Evolutionary conservation across 2,797 vertebrate species (phyloP).

Genomic region (Gambelia wislizenii): DNA sequence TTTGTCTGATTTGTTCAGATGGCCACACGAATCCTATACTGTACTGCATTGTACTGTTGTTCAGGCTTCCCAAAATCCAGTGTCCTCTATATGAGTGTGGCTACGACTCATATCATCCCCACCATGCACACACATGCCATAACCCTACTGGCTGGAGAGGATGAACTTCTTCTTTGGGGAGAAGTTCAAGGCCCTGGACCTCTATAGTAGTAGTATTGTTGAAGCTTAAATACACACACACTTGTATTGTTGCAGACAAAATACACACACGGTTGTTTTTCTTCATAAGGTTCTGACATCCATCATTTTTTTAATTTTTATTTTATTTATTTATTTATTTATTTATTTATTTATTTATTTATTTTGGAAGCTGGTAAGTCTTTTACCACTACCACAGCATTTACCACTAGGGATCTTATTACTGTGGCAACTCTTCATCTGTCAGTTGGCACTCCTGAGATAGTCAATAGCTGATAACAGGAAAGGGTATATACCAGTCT

Average conservation of each 20-base stretch:
- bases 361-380: neutral
- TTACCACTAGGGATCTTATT: neutral
- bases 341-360: too few relatives aligned
- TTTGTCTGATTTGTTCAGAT: too few relatives aligned
- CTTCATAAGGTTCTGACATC: neutral
- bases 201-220: neutral
- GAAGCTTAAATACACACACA: neutral
- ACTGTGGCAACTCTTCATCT: neutral
- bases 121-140: too few relatives aligned
- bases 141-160: too few relatives aligned
- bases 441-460: neutral
- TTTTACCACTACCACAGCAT: neutral
- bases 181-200: neutral
- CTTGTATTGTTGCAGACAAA: neutral
- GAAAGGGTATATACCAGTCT: neutral
- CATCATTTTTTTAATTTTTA: neutral
- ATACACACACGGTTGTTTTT: neutral
- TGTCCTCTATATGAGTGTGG: too few relatives aligned
- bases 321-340: too few relatives aligned
- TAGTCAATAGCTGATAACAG: neutral
- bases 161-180: too few relatives aligned
- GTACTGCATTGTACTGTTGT: too few relatives aligned
- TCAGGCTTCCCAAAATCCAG: too few relatives aligned
- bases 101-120: too few relatives aligned
- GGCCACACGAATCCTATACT: too few relatives aligned